Conservation (phyloP, 2,113 vertebrate species). For the Channa maculata region DNA sequence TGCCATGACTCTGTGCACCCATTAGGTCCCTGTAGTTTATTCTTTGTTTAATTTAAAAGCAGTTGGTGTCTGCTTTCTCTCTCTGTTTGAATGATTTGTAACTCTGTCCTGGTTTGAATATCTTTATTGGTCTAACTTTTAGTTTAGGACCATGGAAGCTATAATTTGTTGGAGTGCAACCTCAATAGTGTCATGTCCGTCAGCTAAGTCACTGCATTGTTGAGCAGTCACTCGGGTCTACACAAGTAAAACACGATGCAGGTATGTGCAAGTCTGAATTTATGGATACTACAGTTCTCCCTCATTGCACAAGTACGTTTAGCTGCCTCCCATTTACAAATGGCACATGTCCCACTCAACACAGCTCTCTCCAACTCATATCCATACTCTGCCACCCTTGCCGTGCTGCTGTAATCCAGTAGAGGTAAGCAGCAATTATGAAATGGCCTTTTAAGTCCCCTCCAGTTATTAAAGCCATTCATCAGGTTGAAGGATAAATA, state of each 20-base stretch:
- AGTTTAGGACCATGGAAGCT: neutral
- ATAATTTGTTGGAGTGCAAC: neutral
- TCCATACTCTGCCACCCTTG: slow-evolving; percentile 42
- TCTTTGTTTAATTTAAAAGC: slow-evolving; percentile 25
- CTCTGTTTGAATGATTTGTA: slow-evolving; percentile 15
- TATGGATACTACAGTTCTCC: slow-evolving; percentile 14
- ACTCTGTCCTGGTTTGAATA: no score
- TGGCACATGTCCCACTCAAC: slow-evolving; percentile 35
- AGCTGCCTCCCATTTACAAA: slow-evolving; percentile 42
- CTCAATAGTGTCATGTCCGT: no score
- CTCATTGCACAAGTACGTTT: slow-evolving; percentile 15
- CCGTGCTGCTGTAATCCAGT: slow-evolving; percentile 51
- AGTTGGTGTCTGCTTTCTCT: slow-evolving; percentile 25
- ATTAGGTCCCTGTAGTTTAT: slow-evolving; percentile 12
- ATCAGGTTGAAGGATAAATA: slow-evolving; percentile 60
- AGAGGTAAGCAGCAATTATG: slow-evolving; percentile 77
- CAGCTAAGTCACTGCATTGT: neutral
- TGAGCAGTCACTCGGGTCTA: neutral
- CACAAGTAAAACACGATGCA: neutral
- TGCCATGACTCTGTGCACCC: neutral
- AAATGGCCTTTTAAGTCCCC: slow-evolving; percentile 78
- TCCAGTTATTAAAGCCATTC: slow-evolving; percentile 70
- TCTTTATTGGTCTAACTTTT: no score
- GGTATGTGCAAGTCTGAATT: neutral
- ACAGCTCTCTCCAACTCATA: slow-evolving; percentile 17